Percentiles rank a stretch among this genome's conserved stretches.
Conservation (phyloP, 2,888 invertebrate genomes). For the Rhopalosiphum nymphaeae region DNA sequence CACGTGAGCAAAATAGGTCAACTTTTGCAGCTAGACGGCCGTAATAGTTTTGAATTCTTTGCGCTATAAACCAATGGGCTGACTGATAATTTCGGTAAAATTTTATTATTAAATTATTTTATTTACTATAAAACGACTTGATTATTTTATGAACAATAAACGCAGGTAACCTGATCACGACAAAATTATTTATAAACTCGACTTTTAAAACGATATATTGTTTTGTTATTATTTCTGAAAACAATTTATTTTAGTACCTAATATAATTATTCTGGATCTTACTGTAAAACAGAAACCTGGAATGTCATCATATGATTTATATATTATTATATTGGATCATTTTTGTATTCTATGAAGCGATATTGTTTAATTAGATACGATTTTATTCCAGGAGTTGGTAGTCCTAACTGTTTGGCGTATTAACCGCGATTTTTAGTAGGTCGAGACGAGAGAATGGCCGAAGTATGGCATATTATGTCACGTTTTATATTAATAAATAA, state of each 20-base stretch:
- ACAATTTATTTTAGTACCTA: background rate
- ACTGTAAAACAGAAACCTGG: background rate
- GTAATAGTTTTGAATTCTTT: background rate
- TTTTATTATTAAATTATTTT: background rate
- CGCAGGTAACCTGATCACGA: background rate
- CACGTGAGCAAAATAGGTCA: background rate
- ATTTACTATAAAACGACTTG: background rate
- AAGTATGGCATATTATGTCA: background rate
- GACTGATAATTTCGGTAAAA: background rate
- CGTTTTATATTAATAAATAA: no score
- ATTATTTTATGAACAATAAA: background rate
- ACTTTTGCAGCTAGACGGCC: background rate
- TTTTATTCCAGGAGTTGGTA: background rate
- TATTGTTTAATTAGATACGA: background rate
- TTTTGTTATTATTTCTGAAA: background rate
- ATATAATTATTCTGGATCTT: background rate
- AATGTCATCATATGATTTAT: background rate
- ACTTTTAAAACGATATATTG: background rate
- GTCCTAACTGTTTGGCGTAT: background rate
- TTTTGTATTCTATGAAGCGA: background rate
- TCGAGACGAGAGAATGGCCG: no score
- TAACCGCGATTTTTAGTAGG: background rate
- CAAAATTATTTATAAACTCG: background rate
- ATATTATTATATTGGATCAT: background rate
- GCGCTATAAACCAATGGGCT: background rate